Evolutionary conservation across 2,888 invertebrate species (phyloP).

Genomic region (Lasioglossum marginatum): DNA sequence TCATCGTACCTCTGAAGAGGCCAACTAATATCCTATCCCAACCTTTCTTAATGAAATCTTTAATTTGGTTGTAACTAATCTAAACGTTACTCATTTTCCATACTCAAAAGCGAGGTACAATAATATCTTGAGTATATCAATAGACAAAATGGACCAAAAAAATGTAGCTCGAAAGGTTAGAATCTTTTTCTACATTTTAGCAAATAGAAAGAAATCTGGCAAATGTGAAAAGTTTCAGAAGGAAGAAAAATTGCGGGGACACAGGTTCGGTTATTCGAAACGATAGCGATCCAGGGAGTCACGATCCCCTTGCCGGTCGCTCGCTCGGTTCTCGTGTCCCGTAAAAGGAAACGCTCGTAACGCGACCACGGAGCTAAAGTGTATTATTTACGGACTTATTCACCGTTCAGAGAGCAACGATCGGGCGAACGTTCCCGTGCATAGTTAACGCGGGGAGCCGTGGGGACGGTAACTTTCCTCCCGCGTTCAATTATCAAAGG

Average conservation of each 20-base stretch:
- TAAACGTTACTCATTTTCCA: neutral
- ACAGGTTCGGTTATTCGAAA: slow-evolving; percentile 5
- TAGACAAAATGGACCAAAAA: neutral
- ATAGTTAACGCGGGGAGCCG: slow-evolving; percentile 23
- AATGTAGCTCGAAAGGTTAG: neutral
- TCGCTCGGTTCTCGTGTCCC: slow-evolving; percentile 14
- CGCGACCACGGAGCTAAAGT: slow-evolving; percentile 31
- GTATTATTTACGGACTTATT: slow-evolving; percentile 59
- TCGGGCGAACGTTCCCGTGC: slow-evolving; percentile 41
- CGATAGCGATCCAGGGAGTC: slow-evolving; percentile 31
- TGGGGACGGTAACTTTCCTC: slow-evolving; percentile 46
- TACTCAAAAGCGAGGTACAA: no score
- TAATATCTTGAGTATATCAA: neutral
- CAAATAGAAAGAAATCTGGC: neutral
- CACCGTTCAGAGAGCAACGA: slow-evolving; percentile 52
- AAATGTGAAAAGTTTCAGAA: neutral
- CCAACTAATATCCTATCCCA: neutral
- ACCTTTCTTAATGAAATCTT: neutral
- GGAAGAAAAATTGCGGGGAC: slow-evolving; percentile 39
- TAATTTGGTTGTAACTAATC: neutral
- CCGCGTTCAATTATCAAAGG: slow-evolving; percentile 56
- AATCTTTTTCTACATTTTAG: neutral
- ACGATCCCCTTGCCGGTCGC: slow-evolving; percentile 14
- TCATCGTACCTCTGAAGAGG: neutral
- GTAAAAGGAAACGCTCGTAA: slow-evolving; percentile 55